Evolutionary conservation across 2,113 vertebrate genomes (phyloP).

Genomic region (Elephas maximus): DNA sequence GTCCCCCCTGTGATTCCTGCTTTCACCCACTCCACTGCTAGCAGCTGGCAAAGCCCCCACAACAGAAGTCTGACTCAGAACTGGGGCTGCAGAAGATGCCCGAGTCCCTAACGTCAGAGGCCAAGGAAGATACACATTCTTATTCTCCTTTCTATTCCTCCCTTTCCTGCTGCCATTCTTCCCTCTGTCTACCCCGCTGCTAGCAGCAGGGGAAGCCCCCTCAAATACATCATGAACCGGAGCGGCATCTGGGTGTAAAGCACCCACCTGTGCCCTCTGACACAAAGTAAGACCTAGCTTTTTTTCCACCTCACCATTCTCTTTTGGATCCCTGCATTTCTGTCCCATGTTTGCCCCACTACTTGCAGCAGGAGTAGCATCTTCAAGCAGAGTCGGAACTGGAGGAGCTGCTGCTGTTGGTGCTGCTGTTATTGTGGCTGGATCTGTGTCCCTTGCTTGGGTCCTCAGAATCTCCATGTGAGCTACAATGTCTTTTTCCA

Average conservation of each 20-base stretch:
- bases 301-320: not conserved
- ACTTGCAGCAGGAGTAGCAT: not conserved
- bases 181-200: accelerated
- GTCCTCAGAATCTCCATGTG: not conserved
- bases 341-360: not conserved
- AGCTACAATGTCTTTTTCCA: conserved; percentile 10
- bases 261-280: not conserved
- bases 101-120: not conserved
- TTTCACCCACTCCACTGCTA: not conserved
- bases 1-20: too few relatives aligned
- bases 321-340: not conserved
- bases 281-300: not conserved
- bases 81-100: not conserved
- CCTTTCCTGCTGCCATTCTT: conserved; percentile 36
- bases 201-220: not conserved
- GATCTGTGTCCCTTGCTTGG: not conserved
- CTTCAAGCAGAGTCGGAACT: not conserved
- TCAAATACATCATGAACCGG: not conserved
- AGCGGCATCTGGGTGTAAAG: not conserved
- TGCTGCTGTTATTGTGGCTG: too few relatives aligned
- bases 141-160: conserved; percentile 25
- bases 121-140: not conserved
- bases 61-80: not conserved
- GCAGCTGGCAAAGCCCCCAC: not conserved
- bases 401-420: too few relatives aligned